These are phyloP conservation scores for Nemoura dubitans DNA, from an alignment of 2,888 invertebrate genomes.

Conservation along the genomic window DNA sequence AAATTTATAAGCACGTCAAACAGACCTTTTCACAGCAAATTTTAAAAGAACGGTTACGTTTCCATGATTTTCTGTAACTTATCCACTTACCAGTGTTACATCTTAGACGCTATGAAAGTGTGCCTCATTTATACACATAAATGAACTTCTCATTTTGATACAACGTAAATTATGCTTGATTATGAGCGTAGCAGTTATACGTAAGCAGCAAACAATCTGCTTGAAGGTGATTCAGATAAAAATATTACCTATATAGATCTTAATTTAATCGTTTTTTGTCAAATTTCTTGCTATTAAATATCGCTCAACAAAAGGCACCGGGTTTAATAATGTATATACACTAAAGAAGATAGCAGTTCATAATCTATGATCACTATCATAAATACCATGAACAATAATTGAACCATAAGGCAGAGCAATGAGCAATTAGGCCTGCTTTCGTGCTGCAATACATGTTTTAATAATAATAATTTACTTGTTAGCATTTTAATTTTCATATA, in stretches of 20 bases:
- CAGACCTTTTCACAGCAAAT: too few species aligned
- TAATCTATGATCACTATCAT: background rate
- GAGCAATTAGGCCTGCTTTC: conserved; percentile 17
- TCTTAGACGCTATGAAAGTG: too few species aligned
- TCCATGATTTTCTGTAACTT: too few species aligned
- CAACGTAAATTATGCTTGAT: too few species aligned
- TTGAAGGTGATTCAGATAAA: background rate
- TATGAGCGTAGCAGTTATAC: too few species aligned
- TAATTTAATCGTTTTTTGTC: background rate
- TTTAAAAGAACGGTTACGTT: too few species aligned
- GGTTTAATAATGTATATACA: background rate
- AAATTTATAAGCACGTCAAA: too few species aligned
- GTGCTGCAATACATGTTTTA: conserved; percentile 1
- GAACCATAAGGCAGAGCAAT: conserved; percentile 4
- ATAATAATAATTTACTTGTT: background rate
- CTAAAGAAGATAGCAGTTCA: background rate
- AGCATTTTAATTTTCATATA: background rate
- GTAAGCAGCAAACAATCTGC: background rate
- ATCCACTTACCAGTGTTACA: too few species aligned
- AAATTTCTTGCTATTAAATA: background rate
- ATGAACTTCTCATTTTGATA: too few species aligned
- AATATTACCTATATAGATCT: background rate
- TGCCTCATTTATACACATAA: too few species aligned
- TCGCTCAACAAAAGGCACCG: background rate
- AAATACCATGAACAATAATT: background rate